These are phyloP conservation scores for Nerophis ophidion DNA, from an alignment of 2,113 vertebrate species.

Conservation along the genomic window DNA sequence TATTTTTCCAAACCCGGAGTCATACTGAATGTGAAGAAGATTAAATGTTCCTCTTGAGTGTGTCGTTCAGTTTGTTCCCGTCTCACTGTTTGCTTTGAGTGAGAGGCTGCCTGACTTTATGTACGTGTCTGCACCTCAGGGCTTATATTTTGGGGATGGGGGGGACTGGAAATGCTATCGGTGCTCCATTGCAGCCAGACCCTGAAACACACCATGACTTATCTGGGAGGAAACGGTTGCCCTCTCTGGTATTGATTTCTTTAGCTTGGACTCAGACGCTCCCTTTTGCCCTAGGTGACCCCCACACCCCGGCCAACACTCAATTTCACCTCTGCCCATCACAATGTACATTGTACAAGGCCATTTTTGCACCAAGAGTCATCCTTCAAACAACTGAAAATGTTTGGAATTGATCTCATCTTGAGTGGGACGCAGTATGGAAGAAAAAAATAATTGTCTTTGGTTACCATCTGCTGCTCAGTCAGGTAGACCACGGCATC, in stretches of 20 bases:
- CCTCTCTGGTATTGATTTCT: conserved; percentile 60
- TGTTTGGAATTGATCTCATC: conserved; percentile 65
- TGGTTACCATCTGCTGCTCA: conserved; percentile 46
- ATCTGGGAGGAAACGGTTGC: conserved; percentile 62
- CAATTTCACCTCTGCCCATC: conserved; percentile 54
- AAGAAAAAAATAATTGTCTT: conserved; percentile 6
- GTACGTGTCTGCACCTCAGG: conserved; percentile 25
- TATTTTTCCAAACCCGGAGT: conserved; percentile 46
- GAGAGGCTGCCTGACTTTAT: conserved; percentile 38
- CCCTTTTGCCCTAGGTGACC: conserved; percentile 50
- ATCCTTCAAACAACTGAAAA: conserved; percentile 71
- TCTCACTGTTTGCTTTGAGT: conserved; percentile 44
- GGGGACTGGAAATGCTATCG: conserved; percentile 44
- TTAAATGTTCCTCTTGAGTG: conserved; percentile 59
- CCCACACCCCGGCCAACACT: conserved; percentile 26
- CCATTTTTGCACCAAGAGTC: conserved; percentile 62
- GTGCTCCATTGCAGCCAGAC: conserved; percentile 38
- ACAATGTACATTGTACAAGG: conserved; percentile 45
- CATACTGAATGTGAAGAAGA: conserved; percentile 60
- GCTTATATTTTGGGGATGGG: background rate
- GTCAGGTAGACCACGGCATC: conserved; percentile 58
- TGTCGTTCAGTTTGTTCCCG: conserved; percentile 46
- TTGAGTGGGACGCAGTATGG: conserved; percentile 31
- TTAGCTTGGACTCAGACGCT: conserved; percentile 57
- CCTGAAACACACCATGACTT: conserved; percentile 54